These are phyloP conservation scores for Eospalax fontanierii DNA, from an alignment of 2,797 vertebrate genomes.

Conservation along the genomic window DNA sequence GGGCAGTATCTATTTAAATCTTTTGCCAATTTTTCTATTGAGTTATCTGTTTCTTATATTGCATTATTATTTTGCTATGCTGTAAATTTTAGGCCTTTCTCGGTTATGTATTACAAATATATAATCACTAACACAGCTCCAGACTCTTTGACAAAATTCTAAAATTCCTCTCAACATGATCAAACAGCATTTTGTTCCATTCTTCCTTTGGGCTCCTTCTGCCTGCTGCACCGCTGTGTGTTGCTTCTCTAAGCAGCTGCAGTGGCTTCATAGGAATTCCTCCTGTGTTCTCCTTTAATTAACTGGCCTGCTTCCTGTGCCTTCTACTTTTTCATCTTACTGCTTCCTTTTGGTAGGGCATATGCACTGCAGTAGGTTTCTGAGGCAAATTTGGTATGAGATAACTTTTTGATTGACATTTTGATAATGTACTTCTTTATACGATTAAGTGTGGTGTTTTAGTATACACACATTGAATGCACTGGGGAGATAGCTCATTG, in stretches of 20 bases:
- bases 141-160: conserved; percentile 17
- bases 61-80: not conserved
- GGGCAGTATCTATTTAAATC: not conserved
- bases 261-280: not conserved
- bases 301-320: not conserved
- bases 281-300: not conserved
- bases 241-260: not conserved
- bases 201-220: not conserved
- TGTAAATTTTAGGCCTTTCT: conserved; percentile 4
- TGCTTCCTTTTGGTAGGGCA: not conserved
- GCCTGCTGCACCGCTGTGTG: not conserved
- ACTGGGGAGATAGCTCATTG: not conserved
- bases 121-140: not conserved
- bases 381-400: not conserved
- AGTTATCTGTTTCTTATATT: conserved; percentile 14
- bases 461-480: no score
- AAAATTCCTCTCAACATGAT: not conserved
- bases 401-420: not conserved
- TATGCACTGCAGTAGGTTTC: not conserved
- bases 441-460: not conserved
- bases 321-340: not conserved
- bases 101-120: not conserved
- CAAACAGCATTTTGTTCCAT: not conserved
- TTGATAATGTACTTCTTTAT: not conserved
- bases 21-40: conserved; percentile 31